phyloP scores from a whole-genome alignment of 2,797 vertebrate genomes.

The Tachyglossus aculeatus region DNA sequence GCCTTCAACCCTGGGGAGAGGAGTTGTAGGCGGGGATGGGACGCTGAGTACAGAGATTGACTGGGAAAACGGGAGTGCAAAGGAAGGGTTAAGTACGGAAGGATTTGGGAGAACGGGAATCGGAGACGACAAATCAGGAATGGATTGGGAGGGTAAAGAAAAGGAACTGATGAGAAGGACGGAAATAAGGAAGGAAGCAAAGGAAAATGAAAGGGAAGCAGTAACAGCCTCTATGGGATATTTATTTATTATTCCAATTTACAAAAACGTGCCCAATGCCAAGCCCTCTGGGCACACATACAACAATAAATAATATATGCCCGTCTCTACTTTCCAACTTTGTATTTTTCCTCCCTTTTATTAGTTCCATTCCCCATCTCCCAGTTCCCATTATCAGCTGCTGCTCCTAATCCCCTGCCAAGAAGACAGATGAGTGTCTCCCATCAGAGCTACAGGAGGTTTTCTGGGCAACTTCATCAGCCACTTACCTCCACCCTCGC shows the following conservation, averaged over 20 bases:
- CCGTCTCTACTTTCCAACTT: conserved; percentile 40
- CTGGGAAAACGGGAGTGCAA: conserved; percentile 3
- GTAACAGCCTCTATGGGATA: conserved; percentile 30
- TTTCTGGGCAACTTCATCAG: conserved; percentile 33
- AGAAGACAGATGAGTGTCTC: conserved; percentile 37
- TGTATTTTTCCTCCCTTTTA: conserved; percentile 45
- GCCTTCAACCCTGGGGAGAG: background rate
- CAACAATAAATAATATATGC: conserved; percentile 36
- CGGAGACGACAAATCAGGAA: conserved; percentile 20
- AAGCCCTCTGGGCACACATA: conserved; percentile 29
- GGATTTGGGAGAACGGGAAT: conserved; percentile 7
- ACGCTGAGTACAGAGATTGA: conserved; percentile 2
- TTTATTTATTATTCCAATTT: conserved; percentile 57
- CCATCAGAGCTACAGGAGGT: conserved; percentile 10
- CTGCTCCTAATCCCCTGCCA: conserved; percentile 26
- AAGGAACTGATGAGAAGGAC: background rate
- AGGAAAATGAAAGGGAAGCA: conserved; percentile 15
- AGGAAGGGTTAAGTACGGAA: conserved; percentile 23
- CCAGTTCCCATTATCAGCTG: conserved; percentile 39
- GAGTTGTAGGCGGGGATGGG: background rate
- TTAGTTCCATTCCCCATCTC: conserved; percentile 39
- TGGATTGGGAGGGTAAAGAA: conserved; percentile 5
- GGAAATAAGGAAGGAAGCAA: conserved; percentile 20
- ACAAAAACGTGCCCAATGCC: conserved; percentile 31
- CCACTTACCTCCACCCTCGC: conserved; percentile 21